A percentile compares a stretch with the other conserved stretches of the same genome.
phyloP scores from a whole-genome alignment of 2,113 vertebrate species.

The Strix uralensis region DNA sequence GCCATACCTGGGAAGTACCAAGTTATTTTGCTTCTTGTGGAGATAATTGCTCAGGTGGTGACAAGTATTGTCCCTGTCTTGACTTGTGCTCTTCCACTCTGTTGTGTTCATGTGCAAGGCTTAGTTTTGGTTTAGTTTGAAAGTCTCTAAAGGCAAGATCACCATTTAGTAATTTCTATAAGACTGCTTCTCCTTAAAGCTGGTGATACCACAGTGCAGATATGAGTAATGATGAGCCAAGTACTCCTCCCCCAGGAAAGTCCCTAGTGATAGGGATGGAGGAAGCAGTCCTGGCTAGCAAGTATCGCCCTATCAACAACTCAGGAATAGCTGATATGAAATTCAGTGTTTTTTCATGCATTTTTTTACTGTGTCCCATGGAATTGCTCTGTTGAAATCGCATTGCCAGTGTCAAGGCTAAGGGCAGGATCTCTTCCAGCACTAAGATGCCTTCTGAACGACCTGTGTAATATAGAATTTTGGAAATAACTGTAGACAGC shows the following conservation, averaged over 20 bases:
- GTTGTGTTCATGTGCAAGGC: accelerated
- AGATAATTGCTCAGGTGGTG: neutral
- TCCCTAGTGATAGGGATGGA: neutral
- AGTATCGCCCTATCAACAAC: neutral
- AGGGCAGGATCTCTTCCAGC: neutral
- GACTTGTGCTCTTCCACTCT: neutral
- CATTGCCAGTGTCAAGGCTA: neutral
- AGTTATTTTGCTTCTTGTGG: neutral
- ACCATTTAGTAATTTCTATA: neutral
- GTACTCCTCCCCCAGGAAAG: neutral
- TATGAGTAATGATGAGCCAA: neutral
- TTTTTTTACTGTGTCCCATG: neutral
- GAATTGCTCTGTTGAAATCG: neutral
- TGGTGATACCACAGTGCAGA: neutral
- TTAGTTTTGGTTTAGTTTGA: neutral
- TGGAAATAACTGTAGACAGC: neutral
- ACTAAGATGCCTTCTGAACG: neutral
- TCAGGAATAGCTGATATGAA: neutral
- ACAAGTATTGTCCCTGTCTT: too few species aligned
- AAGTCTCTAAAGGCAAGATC: too few species aligned
- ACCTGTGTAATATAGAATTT: neutral
- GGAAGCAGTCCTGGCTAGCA: neutral
- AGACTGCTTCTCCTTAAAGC: neutral
- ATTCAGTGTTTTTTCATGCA: neutral
- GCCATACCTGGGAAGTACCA: neutral